phyloP scores from a whole-genome alignment of 2,113 vertebrate genomes.

The Ammodytes marinus region DNA sequence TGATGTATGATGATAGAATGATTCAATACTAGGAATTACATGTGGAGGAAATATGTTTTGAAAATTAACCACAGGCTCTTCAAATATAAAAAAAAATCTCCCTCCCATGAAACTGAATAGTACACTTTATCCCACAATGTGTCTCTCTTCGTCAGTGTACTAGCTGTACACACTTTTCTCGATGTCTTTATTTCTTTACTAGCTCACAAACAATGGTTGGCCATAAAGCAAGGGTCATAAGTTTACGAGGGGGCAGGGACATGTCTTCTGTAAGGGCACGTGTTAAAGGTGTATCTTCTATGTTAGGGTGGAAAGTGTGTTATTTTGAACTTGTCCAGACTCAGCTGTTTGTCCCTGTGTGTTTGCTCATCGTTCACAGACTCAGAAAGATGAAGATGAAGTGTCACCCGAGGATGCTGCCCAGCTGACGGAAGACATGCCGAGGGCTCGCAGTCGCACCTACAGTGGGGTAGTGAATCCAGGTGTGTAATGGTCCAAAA shows the following conservation, averaged over 20 bases:
- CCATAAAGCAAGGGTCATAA: not conserved
- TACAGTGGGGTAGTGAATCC: slow-evolving; percentile 70
- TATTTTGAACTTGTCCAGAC: not conserved
- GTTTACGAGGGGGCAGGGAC: not conserved
- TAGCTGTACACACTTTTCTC: not conserved
- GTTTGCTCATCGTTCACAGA: slow-evolving; percentile 12
- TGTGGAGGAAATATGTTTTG: too few relatives aligned
- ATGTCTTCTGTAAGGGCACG: not conserved
- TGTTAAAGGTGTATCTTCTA: not conserved
- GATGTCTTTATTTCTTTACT: not conserved
- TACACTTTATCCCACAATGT: too few relatives aligned
- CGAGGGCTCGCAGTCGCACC: not conserved
- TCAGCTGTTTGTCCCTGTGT: not conserved
- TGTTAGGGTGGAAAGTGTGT: not conserved
- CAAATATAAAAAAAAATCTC: too few relatives aligned
- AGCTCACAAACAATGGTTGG: not conserved
- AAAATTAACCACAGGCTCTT: too few relatives aligned
- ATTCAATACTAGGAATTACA: too few relatives aligned
- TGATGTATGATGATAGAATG: too few relatives aligned
- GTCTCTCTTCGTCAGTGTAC: not conserved
- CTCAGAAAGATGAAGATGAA: slow-evolving; percentile 55
- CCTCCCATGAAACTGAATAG: too few relatives aligned
- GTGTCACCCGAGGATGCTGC: not conserved
- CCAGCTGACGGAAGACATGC: slow-evolving; percentile 8
- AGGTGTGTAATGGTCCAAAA: slow-evolving; percentile 66